Base-by-base conservation (phyloP, 2,113 vertebrate species). In the Scopus umbretta region DNA sequence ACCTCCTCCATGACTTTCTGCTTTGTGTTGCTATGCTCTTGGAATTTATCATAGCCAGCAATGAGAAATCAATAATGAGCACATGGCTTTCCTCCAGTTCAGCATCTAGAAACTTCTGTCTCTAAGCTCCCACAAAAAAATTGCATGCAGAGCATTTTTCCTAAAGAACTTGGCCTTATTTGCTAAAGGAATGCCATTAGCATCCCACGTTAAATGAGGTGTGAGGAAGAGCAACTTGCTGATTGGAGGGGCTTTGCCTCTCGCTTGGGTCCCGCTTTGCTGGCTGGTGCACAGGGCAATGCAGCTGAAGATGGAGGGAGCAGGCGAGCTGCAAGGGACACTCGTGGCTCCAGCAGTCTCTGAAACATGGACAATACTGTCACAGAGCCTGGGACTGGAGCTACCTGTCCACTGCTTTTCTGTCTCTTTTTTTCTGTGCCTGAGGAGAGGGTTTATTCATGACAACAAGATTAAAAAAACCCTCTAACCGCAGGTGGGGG, bases 1-100 rank as follows among this genome's bases (percentile, higher is more conserved):
- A 95, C 62, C 49, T 92, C 47, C 94, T 81, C 86, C 78, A 86
- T 0, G 1, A 80, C 50, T 79, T 96, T 93, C 90, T 84, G 21
- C 52, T 96, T 79, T 53, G 42, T 80, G 80, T 95, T 93, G 55
- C 67, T 93, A 34, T 47, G n/a, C 45, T 73, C 76, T 87, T 88
- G 70, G 88, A 92, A 95, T 87, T 94, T 90, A 96, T 85, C 88
- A 90, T 40, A 90, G 70, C 22, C 94, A 92, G 71, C 82, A 94
- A 91, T 61, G 71, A 94, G 62, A 96, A 96, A 95, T 92, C 76
- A 53, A 52, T 88, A 86, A 63, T 8, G 12, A 92, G n/a, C 80
- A 88, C 38, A 62, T 74, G 80, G 80, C 38, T 83, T 70, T 89
- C 49, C 59, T 79, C 71, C 92, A 81, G 92, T 53, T 93, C 9